phyloP scores from a whole-genome alignment of 2,113 vertebrate species.

The Orientallactaga bullata region DNA sequence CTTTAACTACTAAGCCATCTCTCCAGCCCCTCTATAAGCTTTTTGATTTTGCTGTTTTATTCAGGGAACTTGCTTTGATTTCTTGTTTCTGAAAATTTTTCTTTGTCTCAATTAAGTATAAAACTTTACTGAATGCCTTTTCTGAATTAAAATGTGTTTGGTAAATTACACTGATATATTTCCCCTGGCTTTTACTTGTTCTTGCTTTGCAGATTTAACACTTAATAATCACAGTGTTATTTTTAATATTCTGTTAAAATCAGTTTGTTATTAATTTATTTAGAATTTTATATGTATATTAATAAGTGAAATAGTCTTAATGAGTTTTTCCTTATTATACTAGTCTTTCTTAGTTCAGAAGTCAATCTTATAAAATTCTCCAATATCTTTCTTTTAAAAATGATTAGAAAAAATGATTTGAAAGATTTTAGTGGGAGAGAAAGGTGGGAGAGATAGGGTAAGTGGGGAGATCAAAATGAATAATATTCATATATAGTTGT shows the following conservation, averaged over 20 bases:
- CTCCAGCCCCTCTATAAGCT: too few relatives aligned
- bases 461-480: too few relatives aligned
- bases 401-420: background rate
- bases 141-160: background rate
- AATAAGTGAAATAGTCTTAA: background rate
- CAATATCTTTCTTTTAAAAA: background rate
- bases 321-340: background rate
- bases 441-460: too few relatives aligned
- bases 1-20: too few relatives aligned
- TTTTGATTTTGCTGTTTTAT: background rate
- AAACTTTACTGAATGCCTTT: background rate
- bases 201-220: background rate
- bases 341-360: background rate
- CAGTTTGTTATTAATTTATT: background rate
- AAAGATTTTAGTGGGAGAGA: too few relatives aligned
- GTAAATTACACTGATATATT: background rate
- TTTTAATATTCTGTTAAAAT: slow-evolving; percentile 20
- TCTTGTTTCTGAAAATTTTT: slow-evolving; percentile 19
- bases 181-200: background rate
- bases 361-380: background rate
- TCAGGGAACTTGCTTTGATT: background rate
- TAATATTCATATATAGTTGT: too few relatives aligned
- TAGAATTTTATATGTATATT: background rate
- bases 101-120: background rate
- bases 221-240: background rate